Base-by-base conservation (phyloP, 2,888 invertebrate species). In the Tenthredo amoena region DNA sequence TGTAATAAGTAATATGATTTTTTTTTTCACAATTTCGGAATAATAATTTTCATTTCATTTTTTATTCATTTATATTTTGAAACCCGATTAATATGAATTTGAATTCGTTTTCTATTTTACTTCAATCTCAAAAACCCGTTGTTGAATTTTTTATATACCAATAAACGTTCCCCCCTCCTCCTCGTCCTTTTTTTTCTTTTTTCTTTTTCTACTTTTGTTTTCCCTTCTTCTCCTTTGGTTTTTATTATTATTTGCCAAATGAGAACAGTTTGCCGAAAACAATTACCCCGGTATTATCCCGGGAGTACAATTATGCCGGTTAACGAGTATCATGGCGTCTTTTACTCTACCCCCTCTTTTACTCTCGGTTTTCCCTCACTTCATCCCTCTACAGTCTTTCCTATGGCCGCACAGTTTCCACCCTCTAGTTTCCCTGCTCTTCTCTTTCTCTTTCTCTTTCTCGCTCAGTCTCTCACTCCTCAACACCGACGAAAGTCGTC, bases 401-500 rank as follows among this genome's bases (percentile, higher is more conserved):
- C 58, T 55, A 62, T 34, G 31, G 58, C 79, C 79, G 15, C n/a
- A 40, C 50, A 65, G 65, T 65, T 62, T 55, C 40, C 72, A 62
- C 55, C 26, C 50, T 72, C 84, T 47, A 68, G 71, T 26, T 81
- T 71, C 31, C 47, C 31, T 84, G 62, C 62, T 79, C 55, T 76
- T 71, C 84, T 76, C 65, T 84, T 43, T 58, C 68, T 26, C 74
- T 74, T 71, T 58, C n/a, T 21, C 55, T 18, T 18, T 15, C 79
- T 26, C 82, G 18, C 12, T 12, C 1, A 26, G 4, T 55, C 34
- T n/a, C 31, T 47, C 15, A 15, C n/a, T 62, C 40, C 72, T 62
- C 26, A 7, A 43, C 86, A 85, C 88, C 87, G 86, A 86, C 87
- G 86, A 87, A 89, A 89, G 90, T 91, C 89, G 90, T 90, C 89